Evolutionary conservation across 2,888 invertebrate species (phyloP).

Genomic region (Helobdella robusta): DNA sequence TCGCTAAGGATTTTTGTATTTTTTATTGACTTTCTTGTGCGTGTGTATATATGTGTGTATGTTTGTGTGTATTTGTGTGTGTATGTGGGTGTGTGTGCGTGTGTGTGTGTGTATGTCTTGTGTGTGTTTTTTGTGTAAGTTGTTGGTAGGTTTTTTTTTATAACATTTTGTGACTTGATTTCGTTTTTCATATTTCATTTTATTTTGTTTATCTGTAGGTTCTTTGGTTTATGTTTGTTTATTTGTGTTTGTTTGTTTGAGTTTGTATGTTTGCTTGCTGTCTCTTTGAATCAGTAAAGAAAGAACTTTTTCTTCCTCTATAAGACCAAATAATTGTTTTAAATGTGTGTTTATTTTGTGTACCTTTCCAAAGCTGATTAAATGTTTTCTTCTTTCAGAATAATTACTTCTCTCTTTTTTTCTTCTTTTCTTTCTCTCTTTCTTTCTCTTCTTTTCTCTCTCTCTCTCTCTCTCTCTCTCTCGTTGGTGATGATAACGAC

Average conservation of each 20-base stretch:
- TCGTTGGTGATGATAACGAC: no score
- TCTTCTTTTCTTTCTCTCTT: neutral
- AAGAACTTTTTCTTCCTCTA: no score
- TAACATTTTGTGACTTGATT: neutral
- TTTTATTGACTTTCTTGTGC: neutral
- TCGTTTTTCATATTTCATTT: neutral
- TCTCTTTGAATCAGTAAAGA: no score
- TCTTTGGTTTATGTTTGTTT: neutral
- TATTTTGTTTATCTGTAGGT: neutral
- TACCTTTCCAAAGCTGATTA: no score
- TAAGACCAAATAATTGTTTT: no score
- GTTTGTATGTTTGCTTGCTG: neutral
- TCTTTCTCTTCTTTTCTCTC: neutral
- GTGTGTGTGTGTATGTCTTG: no score
- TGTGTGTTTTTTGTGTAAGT: neutral
- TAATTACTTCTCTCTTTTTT: neutral
- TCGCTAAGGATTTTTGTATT: neutral
- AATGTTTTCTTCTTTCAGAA: neutral
- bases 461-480: neutral
- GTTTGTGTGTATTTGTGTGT: no score
- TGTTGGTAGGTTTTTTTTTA: neutral
- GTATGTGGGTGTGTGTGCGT: no score
- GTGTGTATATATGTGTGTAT: no score
- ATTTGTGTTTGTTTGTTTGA: no score
- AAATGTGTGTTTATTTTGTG: no score